A percentile compares a stretch with the other conserved stretches of the same genome.
Conservation (phyloP, 1,140 invertebrate genomes). For the Rhopalosiphum maidis region DNA sequence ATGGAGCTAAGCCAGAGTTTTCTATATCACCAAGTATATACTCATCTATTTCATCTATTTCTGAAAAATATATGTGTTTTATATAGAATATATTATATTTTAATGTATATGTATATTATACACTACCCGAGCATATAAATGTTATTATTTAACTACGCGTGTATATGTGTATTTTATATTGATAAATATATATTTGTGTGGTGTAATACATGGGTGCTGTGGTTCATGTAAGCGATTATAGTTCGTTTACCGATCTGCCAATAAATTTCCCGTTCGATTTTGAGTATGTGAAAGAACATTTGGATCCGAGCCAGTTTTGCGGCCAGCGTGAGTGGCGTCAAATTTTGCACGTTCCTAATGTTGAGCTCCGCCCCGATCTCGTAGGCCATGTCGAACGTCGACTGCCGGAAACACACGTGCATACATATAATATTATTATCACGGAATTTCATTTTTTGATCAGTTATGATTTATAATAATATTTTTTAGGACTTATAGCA, state of each 20-base stretch:
- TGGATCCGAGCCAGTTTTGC: slow-evolving; percentile 92
- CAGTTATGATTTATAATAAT: too few relatives aligned
- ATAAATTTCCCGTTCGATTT: slow-evolving; percentile 93
- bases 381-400: slow-evolving; percentile 93
- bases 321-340: slow-evolving; percentile 92
- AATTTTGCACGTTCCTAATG: slow-evolving; percentile 83
- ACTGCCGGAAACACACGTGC: slow-evolving; percentile 65
- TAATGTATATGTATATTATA: background rate
- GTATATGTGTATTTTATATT: background rate
- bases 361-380: slow-evolving; percentile 87
- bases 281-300: slow-evolving; percentile 95
- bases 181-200: background rate
- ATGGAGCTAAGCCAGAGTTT: background rate
- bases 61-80: too few relatives aligned
- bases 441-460: too few relatives aligned
- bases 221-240: slow-evolving; percentile 1
- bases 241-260: slow-evolving; percentile 83
- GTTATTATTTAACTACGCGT: background rate
- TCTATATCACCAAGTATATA: background rate
- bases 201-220: background rate
- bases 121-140: background rate
- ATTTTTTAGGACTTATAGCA: too few relatives aligned
- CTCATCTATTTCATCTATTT: background rate
- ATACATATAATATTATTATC: background rate
- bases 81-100: background rate